A percentile compares a stretch with the other conserved stretches of the same genome.
phyloP scores from a whole-genome alignment of 2,888 invertebrate species.

The Scelioninae gen. 2 region DNA sequence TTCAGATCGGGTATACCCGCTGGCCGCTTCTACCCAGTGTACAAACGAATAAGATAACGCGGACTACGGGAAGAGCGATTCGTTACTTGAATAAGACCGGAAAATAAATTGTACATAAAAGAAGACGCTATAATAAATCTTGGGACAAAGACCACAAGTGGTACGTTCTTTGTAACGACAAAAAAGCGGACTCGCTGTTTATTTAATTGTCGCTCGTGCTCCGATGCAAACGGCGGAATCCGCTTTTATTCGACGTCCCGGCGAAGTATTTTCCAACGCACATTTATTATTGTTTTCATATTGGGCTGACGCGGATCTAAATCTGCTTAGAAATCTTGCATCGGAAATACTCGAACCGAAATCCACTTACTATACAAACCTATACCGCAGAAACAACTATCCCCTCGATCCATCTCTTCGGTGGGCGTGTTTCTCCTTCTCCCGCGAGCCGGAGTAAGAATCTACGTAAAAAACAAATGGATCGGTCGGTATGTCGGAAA shows the following conservation, averaged over 20 bases:
- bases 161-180: neutral
- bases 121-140: conserved; percentile 13
- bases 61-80: neutral
- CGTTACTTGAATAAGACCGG: neutral
- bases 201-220: conserved; percentile 30
- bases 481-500: conserved; percentile 36
- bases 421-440: conserved; percentile 41
- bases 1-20: conserved; percentile 6
- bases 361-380: conserved; percentile 28
- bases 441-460: conserved; percentile 19
- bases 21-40: no score
- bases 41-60: neutral
- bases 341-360: conserved; percentile 41
- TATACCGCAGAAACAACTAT: conserved; percentile 45
- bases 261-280: conserved; percentile 15
- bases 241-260: conserved; percentile 10
- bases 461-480: conserved; percentile 49
- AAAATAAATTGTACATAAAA: conserved; percentile 7
- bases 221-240: neutral
- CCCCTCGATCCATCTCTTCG: conserved; percentile 50
- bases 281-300: conserved; percentile 41
- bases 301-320: conserved; percentile 34
- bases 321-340: conserved; percentile 54
- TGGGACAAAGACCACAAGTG: neutral
- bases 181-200: conserved; percentile 16